Conservation (phyloP, 35 echinoderm and acorn worm species). For the Apostichopus japonicus region DNA sequence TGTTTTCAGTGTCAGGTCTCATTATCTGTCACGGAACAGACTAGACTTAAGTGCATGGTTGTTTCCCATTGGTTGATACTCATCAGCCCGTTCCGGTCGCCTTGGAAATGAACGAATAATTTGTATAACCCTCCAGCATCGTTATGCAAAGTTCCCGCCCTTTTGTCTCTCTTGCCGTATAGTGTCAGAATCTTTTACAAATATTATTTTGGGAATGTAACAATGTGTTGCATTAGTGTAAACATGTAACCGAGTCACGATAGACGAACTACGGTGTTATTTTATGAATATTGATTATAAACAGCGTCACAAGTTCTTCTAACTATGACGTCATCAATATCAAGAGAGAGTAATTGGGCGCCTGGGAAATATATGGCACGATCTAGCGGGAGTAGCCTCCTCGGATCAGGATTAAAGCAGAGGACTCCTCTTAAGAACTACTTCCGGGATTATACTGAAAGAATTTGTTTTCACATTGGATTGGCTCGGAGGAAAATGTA, state of each 20-base stretch:
- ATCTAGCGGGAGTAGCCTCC: neutral
- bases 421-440: neutral
- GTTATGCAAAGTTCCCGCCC: conserved; percentile 16
- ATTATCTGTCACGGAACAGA: neutral
- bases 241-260: conserved; percentile 36
- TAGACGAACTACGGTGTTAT: conserved; percentile 44
- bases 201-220: conserved; percentile 57
- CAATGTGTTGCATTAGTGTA: conserved; percentile 58
- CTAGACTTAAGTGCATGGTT: neutral
- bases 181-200: conserved; percentile 42
- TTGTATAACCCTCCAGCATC: neutral
- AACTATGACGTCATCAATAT: conserved; percentile 37
- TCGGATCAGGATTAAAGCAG: conserved; percentile 2
- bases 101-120: conserved; percentile 4
- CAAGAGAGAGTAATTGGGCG: conserved; percentile 55
- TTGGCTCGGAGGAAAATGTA: neutral
- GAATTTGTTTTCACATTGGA: neutral
- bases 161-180: neutral
- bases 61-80: neutral
- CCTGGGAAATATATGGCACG: conserved; percentile 33
- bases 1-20: neutral
- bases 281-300: conserved; percentile 66
- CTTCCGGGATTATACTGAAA: neutral
- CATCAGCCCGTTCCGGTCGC: neutral
- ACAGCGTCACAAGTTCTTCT: conserved; percentile 39